These are phyloP conservation scores for Temnothorax curvispinosus DNA, from an alignment of 1,140 invertebrate genomes.

Conservation along the genomic window DNA sequence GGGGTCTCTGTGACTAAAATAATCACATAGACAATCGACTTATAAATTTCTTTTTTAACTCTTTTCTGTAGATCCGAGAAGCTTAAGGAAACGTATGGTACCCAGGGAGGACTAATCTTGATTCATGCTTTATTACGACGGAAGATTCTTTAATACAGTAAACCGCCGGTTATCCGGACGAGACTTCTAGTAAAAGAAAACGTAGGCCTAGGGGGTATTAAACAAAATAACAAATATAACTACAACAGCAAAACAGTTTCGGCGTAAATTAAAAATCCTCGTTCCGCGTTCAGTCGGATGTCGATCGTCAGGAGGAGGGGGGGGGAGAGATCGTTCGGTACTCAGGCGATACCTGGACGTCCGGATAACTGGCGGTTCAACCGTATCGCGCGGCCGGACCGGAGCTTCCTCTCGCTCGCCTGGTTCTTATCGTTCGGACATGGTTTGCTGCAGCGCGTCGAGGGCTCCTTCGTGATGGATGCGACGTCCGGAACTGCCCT, in stretches of 20 bases:
- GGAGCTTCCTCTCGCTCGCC: neutral
- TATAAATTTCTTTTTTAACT: neutral
- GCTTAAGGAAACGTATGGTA: neutral
- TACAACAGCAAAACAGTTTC: neutral
- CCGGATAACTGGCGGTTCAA: slow-evolving; percentile 8
- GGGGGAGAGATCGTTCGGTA: neutral
- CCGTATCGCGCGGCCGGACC: neutral
- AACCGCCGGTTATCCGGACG: neutral
- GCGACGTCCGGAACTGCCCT: slow-evolving; percentile 1
- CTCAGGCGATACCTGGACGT: neutral
- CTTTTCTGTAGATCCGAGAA: neutral
- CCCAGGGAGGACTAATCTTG: neutral
- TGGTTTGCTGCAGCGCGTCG: slow-evolving; percentile 38
- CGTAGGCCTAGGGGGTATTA: neutral
- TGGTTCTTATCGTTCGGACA: slow-evolving; percentile 52
- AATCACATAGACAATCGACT: too few relatives aligned
- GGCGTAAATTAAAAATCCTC: slow-evolving; percentile 12
- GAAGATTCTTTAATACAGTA: neutral
- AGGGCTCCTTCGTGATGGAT: slow-evolving; percentile 29
- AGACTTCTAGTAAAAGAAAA: neutral
- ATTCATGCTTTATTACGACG: slow-evolving; percentile 1
- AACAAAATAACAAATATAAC: neutral
- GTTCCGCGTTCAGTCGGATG: neutral
- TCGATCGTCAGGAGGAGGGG: neutral
- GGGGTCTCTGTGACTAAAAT: neutral